phyloP scores from a whole-genome alignment of 2,113 vertebrate genomes.

The Xerus inauris region DNA sequence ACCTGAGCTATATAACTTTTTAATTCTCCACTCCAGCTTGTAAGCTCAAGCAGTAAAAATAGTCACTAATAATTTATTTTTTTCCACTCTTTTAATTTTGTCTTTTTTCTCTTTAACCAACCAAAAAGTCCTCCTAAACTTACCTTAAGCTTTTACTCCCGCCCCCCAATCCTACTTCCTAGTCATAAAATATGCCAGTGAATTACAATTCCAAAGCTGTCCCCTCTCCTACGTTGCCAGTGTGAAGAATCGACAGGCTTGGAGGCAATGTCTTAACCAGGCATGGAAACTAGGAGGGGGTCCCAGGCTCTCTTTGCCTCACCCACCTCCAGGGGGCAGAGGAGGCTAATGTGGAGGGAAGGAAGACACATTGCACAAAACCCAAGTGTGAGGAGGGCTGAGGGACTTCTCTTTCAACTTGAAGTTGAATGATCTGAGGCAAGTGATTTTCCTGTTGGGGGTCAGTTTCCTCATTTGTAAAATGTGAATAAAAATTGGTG shows the following conservation, averaged over 20 bases:
- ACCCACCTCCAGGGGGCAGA: neutral
- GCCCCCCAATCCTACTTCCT: neutral
- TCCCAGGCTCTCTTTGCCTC: neutral
- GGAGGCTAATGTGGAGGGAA: neutral
- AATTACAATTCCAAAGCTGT: constrained; percentile 68
- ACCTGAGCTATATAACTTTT: constrained; percentile 73
- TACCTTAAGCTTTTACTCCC: constrained; percentile 73
- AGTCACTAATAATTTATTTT: constrained; percentile 72
- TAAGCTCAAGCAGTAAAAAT: constrained; percentile 76
- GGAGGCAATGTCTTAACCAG: constrained; percentile 49
- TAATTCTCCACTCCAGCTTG: constrained; percentile 70
- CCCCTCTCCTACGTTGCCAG: neutral
- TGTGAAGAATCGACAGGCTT: neutral
- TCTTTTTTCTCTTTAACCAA: constrained; percentile 77
- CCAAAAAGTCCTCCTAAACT: constrained; percentile 67
- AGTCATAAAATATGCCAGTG: constrained; percentile 64
- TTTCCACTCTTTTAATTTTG: constrained; percentile 65
- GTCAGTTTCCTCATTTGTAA: neutral
- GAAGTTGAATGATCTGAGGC: neutral
- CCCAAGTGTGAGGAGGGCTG: neutral
- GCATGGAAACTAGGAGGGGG: constrained; percentile 67
- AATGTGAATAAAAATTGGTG: neutral
- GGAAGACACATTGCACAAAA: rapidly evolving
- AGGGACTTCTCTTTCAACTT: neutral
- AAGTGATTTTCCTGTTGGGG: neutral